Evolutionary conservation across 2,113 vertebrate genomes (phyloP).

Genomic region (Genyomyrus donnyi): DNA sequence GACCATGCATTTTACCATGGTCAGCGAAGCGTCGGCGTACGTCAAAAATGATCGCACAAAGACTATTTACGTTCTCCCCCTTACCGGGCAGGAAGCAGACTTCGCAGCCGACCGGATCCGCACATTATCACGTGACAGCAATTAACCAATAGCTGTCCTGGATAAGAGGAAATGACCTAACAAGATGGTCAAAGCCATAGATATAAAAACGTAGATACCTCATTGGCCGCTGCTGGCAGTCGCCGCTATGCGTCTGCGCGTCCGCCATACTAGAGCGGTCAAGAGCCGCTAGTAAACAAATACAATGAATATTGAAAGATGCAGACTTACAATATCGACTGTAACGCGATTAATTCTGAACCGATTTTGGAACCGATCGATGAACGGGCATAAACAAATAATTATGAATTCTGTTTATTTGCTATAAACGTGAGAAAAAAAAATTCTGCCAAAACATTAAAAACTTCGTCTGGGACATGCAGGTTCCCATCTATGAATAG

Average conservation of each 20-base stretch:
- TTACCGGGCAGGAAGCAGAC: conserved; percentile 4
- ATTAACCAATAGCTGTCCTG: background rate
- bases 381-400: background rate
- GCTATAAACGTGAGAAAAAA: background rate
- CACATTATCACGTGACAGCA: background rate
- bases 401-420: background rate
- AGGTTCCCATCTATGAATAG: background rate
- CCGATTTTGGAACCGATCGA: background rate
- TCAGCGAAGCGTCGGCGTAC: background rate
- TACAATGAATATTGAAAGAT: background rate
- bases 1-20: conserved; percentile 46
- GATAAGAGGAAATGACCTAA: background rate
- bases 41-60: background rate
- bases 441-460: background rate
- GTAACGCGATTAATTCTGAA: background rate
- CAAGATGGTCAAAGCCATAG: background rate
- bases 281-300: background rate
- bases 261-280: background rate
- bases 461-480: background rate
- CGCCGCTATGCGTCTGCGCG: background rate
- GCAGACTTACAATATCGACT: background rate
- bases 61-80: background rate
- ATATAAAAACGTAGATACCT: background rate
- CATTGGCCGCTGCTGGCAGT: background rate
- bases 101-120: conserved; percentile 3